Evolutionary conservation across 2,797 vertebrate genomes (phyloP).

Genomic region (Poeciliopsis gracilis): DNA sequence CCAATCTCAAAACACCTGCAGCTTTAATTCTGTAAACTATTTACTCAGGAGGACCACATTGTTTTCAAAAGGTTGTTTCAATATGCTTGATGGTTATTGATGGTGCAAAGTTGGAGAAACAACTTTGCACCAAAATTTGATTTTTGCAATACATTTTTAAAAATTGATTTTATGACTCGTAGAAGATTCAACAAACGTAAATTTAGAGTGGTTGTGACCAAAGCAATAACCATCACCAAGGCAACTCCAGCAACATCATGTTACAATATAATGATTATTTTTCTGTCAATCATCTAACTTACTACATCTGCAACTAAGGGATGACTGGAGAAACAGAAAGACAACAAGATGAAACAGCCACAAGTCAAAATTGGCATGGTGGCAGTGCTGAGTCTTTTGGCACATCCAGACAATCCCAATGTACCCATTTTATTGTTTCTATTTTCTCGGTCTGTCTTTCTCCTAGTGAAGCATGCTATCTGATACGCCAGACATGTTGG

Average conservation of each 20-base stretch:
- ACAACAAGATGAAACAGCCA: not conserved
- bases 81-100: not conserved
- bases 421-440: conserved; percentile 2
- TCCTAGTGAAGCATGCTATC: conserved; percentile 19
- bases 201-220: not conserved
- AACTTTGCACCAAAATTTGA: not conserved
- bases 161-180: not conserved
- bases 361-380: not conserved
- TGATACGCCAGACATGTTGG: conserved; percentile 46
- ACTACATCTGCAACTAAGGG: not conserved
- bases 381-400: conserved; percentile 10
- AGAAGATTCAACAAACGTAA: not conserved
- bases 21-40: not conserved
- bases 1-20: not conserved
- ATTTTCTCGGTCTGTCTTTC: conserved; percentile 29
- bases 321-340: not conserved
- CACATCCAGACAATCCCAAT: not conserved
- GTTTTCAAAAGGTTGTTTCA: not conserved
- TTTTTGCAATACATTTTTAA: not conserved
- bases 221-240: not conserved
- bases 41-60: not conserved
- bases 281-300: not conserved
- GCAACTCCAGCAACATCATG: not conserved
- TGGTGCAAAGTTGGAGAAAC: not conserved
- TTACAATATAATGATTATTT: not conserved